Evolutionary conservation across 2,888 invertebrate genomes (phyloP).

Genomic region (Flexamia atlantica): DNA sequence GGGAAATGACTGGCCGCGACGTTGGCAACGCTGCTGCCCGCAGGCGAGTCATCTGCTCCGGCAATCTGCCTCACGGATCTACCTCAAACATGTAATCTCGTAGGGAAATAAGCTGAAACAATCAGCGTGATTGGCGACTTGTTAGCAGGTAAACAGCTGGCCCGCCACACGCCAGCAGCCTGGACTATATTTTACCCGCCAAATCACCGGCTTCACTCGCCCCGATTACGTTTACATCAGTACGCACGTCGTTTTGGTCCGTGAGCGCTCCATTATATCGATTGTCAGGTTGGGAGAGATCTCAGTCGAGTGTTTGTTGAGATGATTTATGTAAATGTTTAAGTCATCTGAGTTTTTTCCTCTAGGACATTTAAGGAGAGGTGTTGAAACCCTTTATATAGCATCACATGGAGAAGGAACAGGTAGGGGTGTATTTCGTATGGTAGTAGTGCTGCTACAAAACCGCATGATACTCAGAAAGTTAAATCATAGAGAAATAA

Average conservation of each 20-base stretch:
- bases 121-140: constrained; percentile 58
- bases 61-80: constrained; percentile 56
- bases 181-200: constrained; percentile 53
- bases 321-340: not conserved
- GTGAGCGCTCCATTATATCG: constrained; percentile 40
- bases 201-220: constrained; percentile 50
- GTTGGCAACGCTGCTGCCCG: constrained; percentile 29
- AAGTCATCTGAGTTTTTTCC: no score
- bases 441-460: no score
- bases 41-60: constrained; percentile 47
- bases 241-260: constrained; percentile 43
- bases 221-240: constrained; percentile 42
- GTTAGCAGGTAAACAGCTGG: constrained; percentile 56
- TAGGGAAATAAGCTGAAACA: constrained; percentile 59
- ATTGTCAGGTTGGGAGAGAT: constrained; percentile 18
- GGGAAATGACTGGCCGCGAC: constrained; percentile 3
- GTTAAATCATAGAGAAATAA: no score
- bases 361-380: no score
- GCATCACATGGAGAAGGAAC: no score
- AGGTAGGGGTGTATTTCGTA: no score
- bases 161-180: constrained; percentile 42
- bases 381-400: no score
- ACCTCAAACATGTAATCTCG: constrained; percentile 59
- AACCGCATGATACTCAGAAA: no score
- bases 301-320: not conserved